Base-by-base conservation (phyloP, 2,888 invertebrate genomes). In the Chrysina gloriosa region DNA sequence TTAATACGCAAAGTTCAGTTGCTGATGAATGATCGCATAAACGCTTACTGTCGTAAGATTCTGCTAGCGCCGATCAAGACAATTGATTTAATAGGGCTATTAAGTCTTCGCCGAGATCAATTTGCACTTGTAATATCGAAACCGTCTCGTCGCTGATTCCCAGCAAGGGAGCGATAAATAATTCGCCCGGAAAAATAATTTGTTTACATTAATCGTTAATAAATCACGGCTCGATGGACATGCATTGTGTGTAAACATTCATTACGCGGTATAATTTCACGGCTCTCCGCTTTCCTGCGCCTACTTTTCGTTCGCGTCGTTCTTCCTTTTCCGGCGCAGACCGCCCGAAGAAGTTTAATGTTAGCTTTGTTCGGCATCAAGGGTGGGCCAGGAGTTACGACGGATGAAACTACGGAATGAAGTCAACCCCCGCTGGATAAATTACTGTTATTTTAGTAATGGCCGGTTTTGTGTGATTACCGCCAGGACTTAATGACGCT, bases 181-280 rank as follows among this genome's bases (percentile, higher is more conserved):
- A 36, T 56, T 56, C 36, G 36, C 56, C 36, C 29, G 56, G 50
- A 50, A 50, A 56, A 56, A 56, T 56, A 56, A 56, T 36, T 36
- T 56, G 36, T 58, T 58, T 58, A 39, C 25, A 58, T 39, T 58
- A 25, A 39, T 58, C 39, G 39, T 58, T 39, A 36, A 58, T 58
- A 65, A 58, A 58, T 58, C 58, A 58, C 16, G 58, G 23, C 11
- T 25, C 36, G 25, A 39, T 58, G 39, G 64, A 68, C 71, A 66
- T 58, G 63, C 64, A 71, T 71, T 71, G 69, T 71, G 63, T 70
- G 69, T 69, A 70, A 69, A 70, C 67, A 69, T 67, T 61, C 54
- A 56, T 68, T 65, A 66, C 52, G 11, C 52, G 58, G 34, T 71
- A 63, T 71, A 69, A 70, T 71, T 65, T 69, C 65, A 69, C 65